Evolutionary conservation across 2,888 invertebrate species (phyloP).

Genomic region (Gibbula magus): DNA sequence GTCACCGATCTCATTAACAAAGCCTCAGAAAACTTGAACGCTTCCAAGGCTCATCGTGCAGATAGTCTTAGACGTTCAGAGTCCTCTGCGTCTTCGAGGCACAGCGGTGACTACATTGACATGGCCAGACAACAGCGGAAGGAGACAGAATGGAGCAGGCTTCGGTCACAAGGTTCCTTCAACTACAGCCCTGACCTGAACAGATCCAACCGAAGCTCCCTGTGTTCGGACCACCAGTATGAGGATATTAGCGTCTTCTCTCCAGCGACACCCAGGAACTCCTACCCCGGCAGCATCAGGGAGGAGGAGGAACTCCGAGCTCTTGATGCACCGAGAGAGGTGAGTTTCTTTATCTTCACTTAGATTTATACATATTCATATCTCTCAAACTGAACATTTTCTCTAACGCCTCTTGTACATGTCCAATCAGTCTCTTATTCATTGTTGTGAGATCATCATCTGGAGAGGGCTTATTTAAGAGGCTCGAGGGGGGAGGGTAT

Average conservation of each 20-base stretch:
- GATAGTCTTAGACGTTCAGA: constrained; percentile 62
- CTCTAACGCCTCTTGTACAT: too few relatives aligned
- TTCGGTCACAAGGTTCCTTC: constrained; percentile 53
- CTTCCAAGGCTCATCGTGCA: constrained; percentile 53
- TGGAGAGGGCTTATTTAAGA: too few relatives aligned
- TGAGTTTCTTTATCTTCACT: too few relatives aligned
- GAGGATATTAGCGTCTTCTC: constrained; percentile 48
- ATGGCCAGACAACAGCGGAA: constrained; percentile 54
- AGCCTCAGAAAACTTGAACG: constrained; percentile 40
- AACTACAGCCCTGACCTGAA: constrained; percentile 37
- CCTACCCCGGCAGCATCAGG: constrained; percentile 29
- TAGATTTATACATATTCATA: too few relatives aligned
- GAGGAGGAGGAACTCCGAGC: not conserved
- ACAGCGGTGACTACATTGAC: constrained; percentile 58
- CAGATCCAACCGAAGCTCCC: constrained; percentile 42
- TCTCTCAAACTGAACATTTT: too few relatives aligned
- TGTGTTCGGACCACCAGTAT: constrained; percentile 45
- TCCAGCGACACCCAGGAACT: constrained; percentile 33
- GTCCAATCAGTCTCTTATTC: too few relatives aligned
- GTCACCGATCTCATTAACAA: constrained; percentile 44
- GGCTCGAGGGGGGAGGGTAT: too few relatives aligned
- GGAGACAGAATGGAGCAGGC: constrained; percentile 66
- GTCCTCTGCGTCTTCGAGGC: constrained; percentile 51
- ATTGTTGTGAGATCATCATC: too few relatives aligned
- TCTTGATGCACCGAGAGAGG: too few relatives aligned